A percentile compares a stretch with the other conserved stretches of the same genome.
Evolutionary conservation across 2,888 invertebrate species (phyloP).

Genomic region (Nipponacmea schrenckii): DNA sequence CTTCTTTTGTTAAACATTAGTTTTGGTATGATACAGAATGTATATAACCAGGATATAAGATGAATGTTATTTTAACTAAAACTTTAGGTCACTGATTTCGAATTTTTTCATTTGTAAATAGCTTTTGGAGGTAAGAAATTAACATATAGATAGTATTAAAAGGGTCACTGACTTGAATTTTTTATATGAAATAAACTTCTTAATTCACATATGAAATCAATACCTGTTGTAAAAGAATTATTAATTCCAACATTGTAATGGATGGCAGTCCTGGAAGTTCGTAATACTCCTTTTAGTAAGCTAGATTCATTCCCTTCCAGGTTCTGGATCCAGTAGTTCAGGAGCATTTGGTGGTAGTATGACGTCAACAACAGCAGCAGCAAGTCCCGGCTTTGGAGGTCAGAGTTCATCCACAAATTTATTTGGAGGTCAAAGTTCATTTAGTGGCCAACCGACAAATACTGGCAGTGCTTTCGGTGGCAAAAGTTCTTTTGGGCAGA

Average conservation of each 20-base stretch:
- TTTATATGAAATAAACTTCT: no score
- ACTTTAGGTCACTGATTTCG: conserved; percentile 6
- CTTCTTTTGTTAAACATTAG: no score
- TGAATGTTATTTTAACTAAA: not conserved
- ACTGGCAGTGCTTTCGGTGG: not conserved
- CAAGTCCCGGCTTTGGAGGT: not conserved
- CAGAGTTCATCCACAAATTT: not conserved
- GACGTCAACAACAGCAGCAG: no score
- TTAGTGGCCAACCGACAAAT: not conserved
- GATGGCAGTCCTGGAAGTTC: no score
- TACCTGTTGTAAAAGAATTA: no score
- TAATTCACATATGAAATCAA: no score
- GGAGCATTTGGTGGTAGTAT: not conserved
- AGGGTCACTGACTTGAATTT: no score
- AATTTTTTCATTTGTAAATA: conserved; percentile 17
- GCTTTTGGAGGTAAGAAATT: conserved; percentile 17
- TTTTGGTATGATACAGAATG: no score
- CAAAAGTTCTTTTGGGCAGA: not conserved
- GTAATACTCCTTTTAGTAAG: not conserved
- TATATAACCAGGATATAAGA: no score
- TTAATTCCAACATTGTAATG: no score
- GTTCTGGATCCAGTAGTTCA: not conserved
- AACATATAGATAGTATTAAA: no score
- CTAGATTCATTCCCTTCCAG: not conserved
- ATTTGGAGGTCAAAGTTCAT: not conserved